Base-by-base conservation (phyloP, 2,113 vertebrate species). In the Passerina amoena region DNA sequence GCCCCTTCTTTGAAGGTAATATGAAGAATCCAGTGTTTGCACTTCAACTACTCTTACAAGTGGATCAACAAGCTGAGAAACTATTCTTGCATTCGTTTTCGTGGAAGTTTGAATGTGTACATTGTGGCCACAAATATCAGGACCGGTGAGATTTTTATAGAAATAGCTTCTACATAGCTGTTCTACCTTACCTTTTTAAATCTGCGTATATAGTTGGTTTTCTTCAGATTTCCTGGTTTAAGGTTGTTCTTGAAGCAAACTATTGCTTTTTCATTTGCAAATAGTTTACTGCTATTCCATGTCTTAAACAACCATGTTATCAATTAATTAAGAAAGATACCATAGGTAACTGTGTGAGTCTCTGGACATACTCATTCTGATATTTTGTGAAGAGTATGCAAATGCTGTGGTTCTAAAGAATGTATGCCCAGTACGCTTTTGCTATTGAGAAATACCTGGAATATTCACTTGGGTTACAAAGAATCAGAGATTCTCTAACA, bases 1-100 rank as follows among this genome's bases (percentile, higher is more conserved):
- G 59, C 69, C 60, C 54, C 14, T 28, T 85, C 59, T 92, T 91
- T 92, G 47, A 98, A 99, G 99, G 99, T 95, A 81, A 98, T 45
- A 79, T 80, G 85, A 99, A 99, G 75, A 99, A 98, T 31, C 99
- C 99, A 0, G 98, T 99, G 12, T 99, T 99, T 92, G 99, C 99
- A 12, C 88, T 99, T 93, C 99, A 99, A 12, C 94, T 98, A 19
- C 98, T 99, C 27, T 97, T 99, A 11, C 31, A 56, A 31, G 85
- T 94, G 60, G 99, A 99, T 94, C 94, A 97, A 1, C 96, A 96
- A 71, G 91, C 96, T 47, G 98, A 99, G 94, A 94, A 96, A n/a
- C 94, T 99, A 7, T 99, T 99, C 92, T 92, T 98, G 56, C 97
- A 98, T 21, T 97, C 98, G 3, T 99, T 98, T 96, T 97, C 94